Evolutionary conservation across 2,113 vertebrate species (phyloP).

Genomic region (Pterocles orientalis): DNA sequence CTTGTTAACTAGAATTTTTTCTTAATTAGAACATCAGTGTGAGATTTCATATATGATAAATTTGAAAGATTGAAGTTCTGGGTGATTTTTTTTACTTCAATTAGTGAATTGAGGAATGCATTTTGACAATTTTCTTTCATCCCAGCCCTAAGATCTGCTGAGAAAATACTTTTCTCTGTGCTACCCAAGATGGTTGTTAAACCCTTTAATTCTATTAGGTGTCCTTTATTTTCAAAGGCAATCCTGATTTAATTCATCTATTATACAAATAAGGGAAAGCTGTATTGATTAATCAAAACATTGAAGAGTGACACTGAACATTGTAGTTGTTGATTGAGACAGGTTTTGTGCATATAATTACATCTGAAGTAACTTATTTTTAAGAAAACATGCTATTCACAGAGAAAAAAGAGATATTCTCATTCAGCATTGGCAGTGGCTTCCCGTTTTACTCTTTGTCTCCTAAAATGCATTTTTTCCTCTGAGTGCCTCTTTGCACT

Average conservation of each 20-base stretch:
- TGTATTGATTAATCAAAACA: background rate
- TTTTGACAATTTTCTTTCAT: background rate
- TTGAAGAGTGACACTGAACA: background rate
- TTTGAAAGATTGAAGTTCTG: background rate
- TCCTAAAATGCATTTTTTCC: background rate
- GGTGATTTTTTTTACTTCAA: background rate
- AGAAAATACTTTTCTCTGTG: background rate
- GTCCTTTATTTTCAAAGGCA: background rate
- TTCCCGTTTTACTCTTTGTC: background rate
- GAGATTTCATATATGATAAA: background rate
- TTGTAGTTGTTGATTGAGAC: background rate
- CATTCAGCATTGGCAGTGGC: background rate
- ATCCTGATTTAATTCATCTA: background rate
- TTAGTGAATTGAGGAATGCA: background rate
- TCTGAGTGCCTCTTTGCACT: background rate
- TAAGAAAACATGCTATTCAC: background rate
- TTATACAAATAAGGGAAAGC: background rate
- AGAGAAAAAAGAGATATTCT: background rate
- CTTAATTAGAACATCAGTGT: background rate
- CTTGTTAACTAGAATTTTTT: background rate
- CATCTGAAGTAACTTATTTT: background rate
- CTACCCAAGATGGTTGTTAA: accelerated
- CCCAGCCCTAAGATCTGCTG: background rate
- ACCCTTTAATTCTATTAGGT: background rate
- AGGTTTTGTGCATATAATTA: background rate